Evolutionary conservation across 2,797 vertebrate genomes (phyloP), one percentile per base, ranked within the genome.

Genomic region (Enteromius mattozi): DNA sequence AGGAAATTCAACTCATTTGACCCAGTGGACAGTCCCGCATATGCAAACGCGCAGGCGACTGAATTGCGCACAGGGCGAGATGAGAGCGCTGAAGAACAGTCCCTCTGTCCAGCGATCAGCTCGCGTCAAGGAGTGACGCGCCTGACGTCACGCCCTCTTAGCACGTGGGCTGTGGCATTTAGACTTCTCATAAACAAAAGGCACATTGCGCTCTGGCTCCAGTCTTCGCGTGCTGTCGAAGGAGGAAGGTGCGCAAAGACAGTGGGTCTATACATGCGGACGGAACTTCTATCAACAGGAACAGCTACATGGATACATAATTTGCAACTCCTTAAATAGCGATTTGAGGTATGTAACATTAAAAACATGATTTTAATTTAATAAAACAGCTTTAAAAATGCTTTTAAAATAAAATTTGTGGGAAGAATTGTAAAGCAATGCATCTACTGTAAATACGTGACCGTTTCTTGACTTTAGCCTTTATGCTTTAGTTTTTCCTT

Each of bases 151-250:
- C 91, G 90, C 89, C 91, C 86, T 82, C 2, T 89, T 91, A 94
- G 95, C 95, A 94, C 94, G 95, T 92, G 92, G 88, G 92, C 92
- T 88, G 92, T 86, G 89, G 92, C 92, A 89, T 90, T 92, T 90
- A 88, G 93, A 92, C 93, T 92, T 93, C 94, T 94, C 95, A 95
- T 97, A 97, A 97, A 97, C 97, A 98, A 97, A 59, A 98, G 97
- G 96, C 97, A 97, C 97, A 96, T 97, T 97, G 96, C 85, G 85
- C 86, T 84, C 91, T 80, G 90, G 91, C 92, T 93, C 90, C 93
- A 95, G 93, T 94, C 91, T 61, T 76, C 56, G 35, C 56, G 65
- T 56, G 59, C 81, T 19, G 75, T 24, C 35, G 47, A 40, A 78
- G 78, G 49, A 78, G 84, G 27, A 47, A 85, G 70, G 79, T 70